Evolutionary conservation across 2,888 invertebrate species (phyloP).

Genomic region (Dryomyza anilis): DNA sequence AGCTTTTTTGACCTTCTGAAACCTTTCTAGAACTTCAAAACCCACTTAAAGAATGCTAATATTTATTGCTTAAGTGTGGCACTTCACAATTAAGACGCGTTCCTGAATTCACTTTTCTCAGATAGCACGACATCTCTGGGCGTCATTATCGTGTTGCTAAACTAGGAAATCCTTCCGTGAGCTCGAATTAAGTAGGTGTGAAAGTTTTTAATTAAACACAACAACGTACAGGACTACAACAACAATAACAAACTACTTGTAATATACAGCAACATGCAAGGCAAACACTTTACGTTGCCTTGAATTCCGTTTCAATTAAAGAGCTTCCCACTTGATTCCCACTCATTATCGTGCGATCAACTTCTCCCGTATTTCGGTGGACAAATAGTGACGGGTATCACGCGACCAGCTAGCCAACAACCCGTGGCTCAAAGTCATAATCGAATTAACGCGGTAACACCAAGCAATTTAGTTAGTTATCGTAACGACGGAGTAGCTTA

Average conservation of each 20-base stretch:
- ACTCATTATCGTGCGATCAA: not conserved
- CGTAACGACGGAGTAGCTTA: not conserved
- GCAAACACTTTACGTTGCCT: slow-evolving; percentile 28
- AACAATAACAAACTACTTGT: slow-evolving; percentile 19
- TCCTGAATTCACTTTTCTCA: too few species aligned
- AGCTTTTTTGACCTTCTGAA: too few species aligned
- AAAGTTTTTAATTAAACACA: slow-evolving; percentile 53
- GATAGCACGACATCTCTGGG: too few species aligned
- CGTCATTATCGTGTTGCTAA: too few species aligned
- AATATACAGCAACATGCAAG: not conserved
- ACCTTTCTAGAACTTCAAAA: too few species aligned
- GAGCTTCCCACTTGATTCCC: slow-evolving; percentile 1
- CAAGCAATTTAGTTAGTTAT: not conserved
- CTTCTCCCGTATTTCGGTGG: not conserved
- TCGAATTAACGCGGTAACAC: not conserved
- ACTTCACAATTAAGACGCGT: too few species aligned
- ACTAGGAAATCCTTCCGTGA: slow-evolving; percentile 25
- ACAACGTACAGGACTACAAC: slow-evolving; percentile 31
- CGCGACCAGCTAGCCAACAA: not conserved
- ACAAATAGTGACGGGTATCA: slow-evolving; percentile 8
- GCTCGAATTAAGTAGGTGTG: slow-evolving; percentile 50
- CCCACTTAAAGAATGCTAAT: too few species aligned
- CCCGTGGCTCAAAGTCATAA: not conserved
- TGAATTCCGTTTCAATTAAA: slow-evolving; percentile 16
- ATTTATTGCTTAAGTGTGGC: too few species aligned